Evolutionary conservation across 1,140 invertebrate species (phyloP), one percentile per base, ranked within the genome.

Genomic region (Thaumetopoea pityocampa): DNA sequence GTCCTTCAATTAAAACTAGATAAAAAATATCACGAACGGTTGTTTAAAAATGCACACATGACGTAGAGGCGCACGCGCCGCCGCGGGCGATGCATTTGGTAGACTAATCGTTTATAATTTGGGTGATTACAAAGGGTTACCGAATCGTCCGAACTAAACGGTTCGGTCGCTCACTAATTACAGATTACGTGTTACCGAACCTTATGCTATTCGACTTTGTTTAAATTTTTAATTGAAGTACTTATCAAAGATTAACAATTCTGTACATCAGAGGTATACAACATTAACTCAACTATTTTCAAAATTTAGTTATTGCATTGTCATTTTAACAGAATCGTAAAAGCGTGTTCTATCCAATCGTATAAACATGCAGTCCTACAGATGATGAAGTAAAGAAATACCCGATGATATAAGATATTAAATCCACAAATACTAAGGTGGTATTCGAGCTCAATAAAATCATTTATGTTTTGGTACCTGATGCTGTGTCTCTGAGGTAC

Each of bases 71-170:
- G 37, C 41, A 51, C 42, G 48, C 41, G 48, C 19, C 30, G 48
- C 48, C 41, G 9, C 8, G 8, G 26, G 48, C 48, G 17, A 16
- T 16, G 8, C 26, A 37, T 36, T 40, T 38, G 36, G 22, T 36
- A 30, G 40, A 33, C 41, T 60, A 55, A 60, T 55, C 44, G 51
- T 48, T 55, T 41, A 47, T 49, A 60, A 60, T 60, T 60, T 49
- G 47, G 48, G 49, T 55, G 55, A 60, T 60, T 55, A 54, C 49
- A 34, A 48, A 49, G 47, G 46, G 51, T 30, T 27, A 40, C 36
- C n/a, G 36, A 18, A 29, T 37, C 41, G 55, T 30, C 38, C 38
- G 45, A 34, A 15, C 38, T 29, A 30, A 50, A 44, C 42, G 49
- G 46, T 27, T 35, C 42, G 46, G 5, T 42, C 30, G 40, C 8